Evolutionary conservation across 2,888 invertebrate genomes (phyloP).

Genomic region (Lepas anatifera): DNA sequence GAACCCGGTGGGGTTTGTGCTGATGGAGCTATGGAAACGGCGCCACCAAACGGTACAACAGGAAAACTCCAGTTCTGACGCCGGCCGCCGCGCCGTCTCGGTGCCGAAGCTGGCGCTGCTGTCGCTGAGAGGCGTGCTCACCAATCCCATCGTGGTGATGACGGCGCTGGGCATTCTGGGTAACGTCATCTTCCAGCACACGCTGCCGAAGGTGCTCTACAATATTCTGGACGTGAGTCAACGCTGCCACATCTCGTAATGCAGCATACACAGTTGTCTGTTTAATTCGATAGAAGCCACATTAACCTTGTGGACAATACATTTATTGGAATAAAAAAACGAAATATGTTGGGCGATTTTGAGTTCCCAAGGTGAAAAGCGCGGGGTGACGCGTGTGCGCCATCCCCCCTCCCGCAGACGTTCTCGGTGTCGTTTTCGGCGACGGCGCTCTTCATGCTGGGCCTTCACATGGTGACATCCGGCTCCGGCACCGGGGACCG

Average conservation of each 20-base stretch:
- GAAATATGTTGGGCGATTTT: too few species aligned
- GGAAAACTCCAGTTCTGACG: background rate
- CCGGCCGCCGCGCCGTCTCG: background rate
- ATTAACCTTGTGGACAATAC: too few species aligned
- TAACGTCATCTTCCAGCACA: conserved; percentile 64
- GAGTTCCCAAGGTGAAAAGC: too few species aligned
- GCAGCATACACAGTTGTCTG: too few species aligned
- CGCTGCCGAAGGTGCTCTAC: conserved; percentile 54
- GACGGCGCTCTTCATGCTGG: conserved; percentile 75
- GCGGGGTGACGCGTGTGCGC: too few species aligned
- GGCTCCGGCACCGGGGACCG: background rate
- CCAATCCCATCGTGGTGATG: conserved; percentile 86
- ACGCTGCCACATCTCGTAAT: too few species aligned
- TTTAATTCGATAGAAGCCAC: too few species aligned
- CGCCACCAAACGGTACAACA: background rate
- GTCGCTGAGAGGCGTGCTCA: conserved; percentile 52
- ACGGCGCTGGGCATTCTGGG: conserved; percentile 79
- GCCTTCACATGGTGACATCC: conserved; percentile 81
- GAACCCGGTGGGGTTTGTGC: conserved; percentile 79
- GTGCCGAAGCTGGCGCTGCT: conserved; percentile 20
- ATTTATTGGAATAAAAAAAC: too few species aligned
- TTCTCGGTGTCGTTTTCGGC: conserved; percentile 83
- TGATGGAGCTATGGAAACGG: conserved; percentile 51
- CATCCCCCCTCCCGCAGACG: background rate
- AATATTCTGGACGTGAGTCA: conserved; percentile 5